phyloP scores from a whole-genome alignment of 2,113 vertebrate species.

The Zosterops lateralis region DNA sequence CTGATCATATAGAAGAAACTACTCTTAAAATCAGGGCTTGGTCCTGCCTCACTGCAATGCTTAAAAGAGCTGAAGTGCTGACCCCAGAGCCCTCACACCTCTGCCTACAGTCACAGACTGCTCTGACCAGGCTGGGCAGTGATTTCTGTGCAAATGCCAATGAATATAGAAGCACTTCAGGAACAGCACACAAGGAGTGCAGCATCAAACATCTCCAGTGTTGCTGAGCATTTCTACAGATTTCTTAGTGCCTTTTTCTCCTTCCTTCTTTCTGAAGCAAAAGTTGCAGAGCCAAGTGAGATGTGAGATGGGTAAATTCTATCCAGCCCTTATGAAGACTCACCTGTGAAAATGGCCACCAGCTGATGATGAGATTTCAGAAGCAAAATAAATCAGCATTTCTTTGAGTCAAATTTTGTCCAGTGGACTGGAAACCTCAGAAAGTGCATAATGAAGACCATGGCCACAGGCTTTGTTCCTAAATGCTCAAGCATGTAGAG shows the following conservation, averaged over 20 bases:
- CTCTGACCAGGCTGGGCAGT: neutral
- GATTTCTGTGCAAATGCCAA: neutral
- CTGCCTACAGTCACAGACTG: neutral
- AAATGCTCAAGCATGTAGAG: rapidly evolving
- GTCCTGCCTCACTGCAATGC: neutral
- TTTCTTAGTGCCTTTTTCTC: neutral
- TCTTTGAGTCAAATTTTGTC: neutral
- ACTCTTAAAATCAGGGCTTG: neutral
- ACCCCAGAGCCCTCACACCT: neutral
- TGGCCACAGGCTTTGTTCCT: neutral
- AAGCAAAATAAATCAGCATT: neutral
- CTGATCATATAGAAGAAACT: neutral
- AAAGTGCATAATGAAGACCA: neutral
- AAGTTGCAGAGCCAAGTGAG: neutral
- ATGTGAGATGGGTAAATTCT: neutral
- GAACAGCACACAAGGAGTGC: neutral
- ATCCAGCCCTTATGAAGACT: neutral
- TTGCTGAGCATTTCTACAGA: neutral
- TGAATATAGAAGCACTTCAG: neutral
- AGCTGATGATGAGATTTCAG: neutral
- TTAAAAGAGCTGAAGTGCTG: neutral
- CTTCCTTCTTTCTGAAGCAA: neutral
- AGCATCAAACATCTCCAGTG: neutral
- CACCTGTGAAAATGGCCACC: neutral
- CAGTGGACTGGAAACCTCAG: neutral